A percentile compares a stretch with the other conserved stretches of the same genome.
phyloP scores from a whole-genome alignment of 2,797 vertebrate species.

The Myotis pilosus region DNA sequence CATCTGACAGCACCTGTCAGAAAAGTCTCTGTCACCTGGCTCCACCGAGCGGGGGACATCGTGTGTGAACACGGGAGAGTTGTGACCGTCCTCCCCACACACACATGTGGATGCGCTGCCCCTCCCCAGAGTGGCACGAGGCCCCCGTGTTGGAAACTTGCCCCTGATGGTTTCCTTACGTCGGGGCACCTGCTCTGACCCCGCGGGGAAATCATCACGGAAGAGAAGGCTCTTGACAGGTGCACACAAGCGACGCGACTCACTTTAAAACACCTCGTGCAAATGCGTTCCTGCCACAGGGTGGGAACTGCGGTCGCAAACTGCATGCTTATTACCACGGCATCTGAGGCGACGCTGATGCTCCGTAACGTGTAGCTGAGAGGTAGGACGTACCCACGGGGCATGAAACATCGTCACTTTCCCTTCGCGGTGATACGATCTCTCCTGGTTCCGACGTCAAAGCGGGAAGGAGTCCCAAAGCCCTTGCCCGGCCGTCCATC shows the following conservation, averaged over 20 bases:
- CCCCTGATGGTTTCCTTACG: constrained; percentile 13
- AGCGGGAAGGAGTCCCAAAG: neutral
- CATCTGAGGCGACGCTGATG: constrained; percentile 54
- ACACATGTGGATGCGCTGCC: neutral
- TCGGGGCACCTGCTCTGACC: constrained; percentile 60
- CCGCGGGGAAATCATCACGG: constrained; percentile 56
- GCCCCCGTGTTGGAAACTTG: neutral
- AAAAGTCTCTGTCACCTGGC: too few species aligned
- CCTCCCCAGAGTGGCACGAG: neutral
- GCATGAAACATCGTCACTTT: constrained; percentile 70
- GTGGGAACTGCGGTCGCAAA: constrained; percentile 74
- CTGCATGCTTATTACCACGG: constrained; percentile 61
- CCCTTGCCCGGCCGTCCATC: neutral
- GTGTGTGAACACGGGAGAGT: neutral
- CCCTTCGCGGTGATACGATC: constrained; percentile 36
- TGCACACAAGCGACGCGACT: constrained; percentile 46
- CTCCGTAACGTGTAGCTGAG: constrained; percentile 51
- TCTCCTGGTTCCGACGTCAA: constrained; percentile 46
- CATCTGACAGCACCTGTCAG: neutral
- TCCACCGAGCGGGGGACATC: neutral
- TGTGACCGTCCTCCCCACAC: neutral
- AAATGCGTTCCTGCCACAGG: constrained; percentile 69
- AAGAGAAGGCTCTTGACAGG: constrained; percentile 51
- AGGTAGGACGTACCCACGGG: constrained; percentile 33
- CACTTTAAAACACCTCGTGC: constrained; percentile 70